Evolutionary conservation across 2,888 invertebrate species (phyloP).

Genomic region (Scaptomyza reducta): DNA sequence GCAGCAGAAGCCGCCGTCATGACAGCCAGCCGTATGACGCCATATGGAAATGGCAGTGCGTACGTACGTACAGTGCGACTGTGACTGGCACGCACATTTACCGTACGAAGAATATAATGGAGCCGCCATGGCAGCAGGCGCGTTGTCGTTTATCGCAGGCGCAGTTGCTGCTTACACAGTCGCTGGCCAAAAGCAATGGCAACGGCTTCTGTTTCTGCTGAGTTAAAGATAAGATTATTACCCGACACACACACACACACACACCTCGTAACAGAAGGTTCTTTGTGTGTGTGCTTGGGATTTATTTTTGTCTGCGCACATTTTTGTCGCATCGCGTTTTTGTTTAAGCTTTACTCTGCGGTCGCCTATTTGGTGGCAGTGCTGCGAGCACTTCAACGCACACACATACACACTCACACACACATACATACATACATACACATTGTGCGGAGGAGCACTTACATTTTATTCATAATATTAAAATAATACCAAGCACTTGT

Average conservation of each 20-base stretch:
- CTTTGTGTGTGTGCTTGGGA: constrained; percentile 37
- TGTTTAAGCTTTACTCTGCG: constrained; percentile 31
- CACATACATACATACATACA: constrained; percentile 13
- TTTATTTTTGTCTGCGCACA: constrained; percentile 50
- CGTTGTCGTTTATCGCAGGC: constrained; percentile 11
- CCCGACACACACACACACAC: constrained; percentile 51
- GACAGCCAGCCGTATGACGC: constrained; percentile 70
- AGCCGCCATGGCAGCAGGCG: constrained; percentile 45
- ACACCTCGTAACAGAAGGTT: constrained; percentile 1
- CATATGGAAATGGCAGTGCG: constrained; percentile 70
- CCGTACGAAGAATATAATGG: constrained; percentile 41
- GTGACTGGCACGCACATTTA: constrained; percentile 50
- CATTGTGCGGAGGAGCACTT: constrained; percentile 33
- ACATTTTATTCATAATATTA: constrained; percentile 60
- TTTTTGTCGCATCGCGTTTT: constrained; percentile 23
- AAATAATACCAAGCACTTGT: constrained; percentile 52
- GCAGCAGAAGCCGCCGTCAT: constrained; percentile 39
- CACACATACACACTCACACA: background rate
- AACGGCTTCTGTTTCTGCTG: constrained; percentile 57
- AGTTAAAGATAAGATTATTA: constrained; percentile 72
- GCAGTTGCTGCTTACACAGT: constrained; percentile 45
- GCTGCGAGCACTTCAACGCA: constrained; percentile 39
- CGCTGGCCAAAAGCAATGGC: constrained; percentile 36
- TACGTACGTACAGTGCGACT: constrained; percentile 14
- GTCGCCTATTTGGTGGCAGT: constrained; percentile 42